Evolutionary conservation across 2,797 vertebrate genomes (phyloP), one percentile per base, ranked within the genome.

Genomic region (Lepidocolaptes lacrymiger): DNA sequence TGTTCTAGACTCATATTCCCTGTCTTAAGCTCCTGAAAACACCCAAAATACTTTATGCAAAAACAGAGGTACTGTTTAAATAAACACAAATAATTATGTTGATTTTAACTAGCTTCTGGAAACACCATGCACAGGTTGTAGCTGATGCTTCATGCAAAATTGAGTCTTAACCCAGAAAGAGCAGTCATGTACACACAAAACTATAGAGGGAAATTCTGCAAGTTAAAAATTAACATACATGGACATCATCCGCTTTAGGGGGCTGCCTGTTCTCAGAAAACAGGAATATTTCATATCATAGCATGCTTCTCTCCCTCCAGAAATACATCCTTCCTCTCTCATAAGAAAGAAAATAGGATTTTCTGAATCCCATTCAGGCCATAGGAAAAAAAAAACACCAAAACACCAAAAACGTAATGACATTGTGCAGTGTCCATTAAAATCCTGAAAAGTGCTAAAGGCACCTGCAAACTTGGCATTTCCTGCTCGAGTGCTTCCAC

Each of bases 401-500:
- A 26, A 26, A 8, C 14, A 24, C 4, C 2, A 1, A 54, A 54
- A 54, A 54, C 21, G 7, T 24, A 67, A 93, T 51, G 67, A 86
- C 27, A 64, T 36, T 79, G 43, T 61, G n/a, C 30, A 41, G 34
- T 10, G 12, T 17, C 85, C 69, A 95, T 76, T 83, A 93, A 87
- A 71, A 92, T 43, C 54, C 67, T 61, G 24, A 55, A 66, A 90
- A 83, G 41, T 51, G 61, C 71, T 87, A 48, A 77, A 90, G n/a
- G 48, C 74, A 91, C 71, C 66, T 95, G 71, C 64, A 93, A 93
- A 91, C 46, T 66, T 80, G 71, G 46, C 46, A 85, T 76, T 84
- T 79, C 34, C 88, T 62, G 26, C 74, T 58, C 4, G 48, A 73
- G 21, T 51, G 62, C 56, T 88, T 79, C 83, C 88, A 69, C 21